phyloP scores from a whole-genome alignment of 2,888 invertebrate genomes.

The Nymphalis urticae region DNA sequence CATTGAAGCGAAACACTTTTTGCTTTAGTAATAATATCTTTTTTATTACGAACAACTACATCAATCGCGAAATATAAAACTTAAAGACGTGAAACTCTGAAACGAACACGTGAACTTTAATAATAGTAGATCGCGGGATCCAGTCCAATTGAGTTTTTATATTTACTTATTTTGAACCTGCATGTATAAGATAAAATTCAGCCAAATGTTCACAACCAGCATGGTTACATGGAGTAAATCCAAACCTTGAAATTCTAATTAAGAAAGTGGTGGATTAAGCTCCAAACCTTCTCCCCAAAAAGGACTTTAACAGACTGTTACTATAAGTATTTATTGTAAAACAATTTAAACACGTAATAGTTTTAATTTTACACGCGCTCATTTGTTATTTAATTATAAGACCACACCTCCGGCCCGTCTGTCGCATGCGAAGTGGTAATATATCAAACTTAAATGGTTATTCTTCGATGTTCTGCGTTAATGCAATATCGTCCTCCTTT shows the following conservation, averaged over 20 bases:
- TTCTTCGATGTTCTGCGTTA: conserved; percentile 15
- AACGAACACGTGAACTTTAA: too few species aligned
- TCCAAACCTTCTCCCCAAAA: too few species aligned
- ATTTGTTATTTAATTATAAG: not conserved
- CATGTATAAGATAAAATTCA: too few species aligned
- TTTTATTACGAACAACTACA: not conserved
- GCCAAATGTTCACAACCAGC: too few species aligned
- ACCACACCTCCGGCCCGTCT: conserved; percentile 10
- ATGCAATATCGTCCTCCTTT: conserved; percentile 8
- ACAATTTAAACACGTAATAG: not conserved
- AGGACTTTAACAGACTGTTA: too few species aligned
- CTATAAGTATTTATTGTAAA: not conserved
- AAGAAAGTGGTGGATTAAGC: too few species aligned
- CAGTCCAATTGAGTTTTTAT: too few species aligned
- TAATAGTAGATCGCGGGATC: too few species aligned
- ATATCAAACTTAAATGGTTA: conserved; percentile 8
- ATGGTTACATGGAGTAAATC: too few species aligned
- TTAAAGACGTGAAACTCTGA: not conserved
- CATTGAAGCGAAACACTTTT: conserved; percentile 16
- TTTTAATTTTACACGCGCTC: not conserved
- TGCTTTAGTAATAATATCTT: not conserved
- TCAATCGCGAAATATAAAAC: not conserved
- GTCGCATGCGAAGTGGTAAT: conserved; percentile 19
- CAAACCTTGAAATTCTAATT: not conserved
- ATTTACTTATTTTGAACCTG: too few species aligned